Conservation (phyloP, 2,113 vertebrate species). For the Campylorhamphus procurvoides region DNA sequence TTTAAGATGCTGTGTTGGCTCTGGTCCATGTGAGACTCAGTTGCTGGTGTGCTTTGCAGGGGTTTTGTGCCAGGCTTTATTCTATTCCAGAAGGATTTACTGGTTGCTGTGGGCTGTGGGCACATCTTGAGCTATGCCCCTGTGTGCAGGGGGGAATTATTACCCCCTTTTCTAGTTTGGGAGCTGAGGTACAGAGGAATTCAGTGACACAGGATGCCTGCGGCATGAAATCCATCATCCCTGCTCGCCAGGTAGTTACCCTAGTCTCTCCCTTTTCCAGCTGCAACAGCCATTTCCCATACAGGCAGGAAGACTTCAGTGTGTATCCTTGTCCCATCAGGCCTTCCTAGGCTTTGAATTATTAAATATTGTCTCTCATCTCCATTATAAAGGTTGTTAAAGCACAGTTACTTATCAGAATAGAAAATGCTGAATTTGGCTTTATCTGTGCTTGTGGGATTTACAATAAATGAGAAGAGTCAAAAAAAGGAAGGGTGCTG, state of each 20-base stretch:
- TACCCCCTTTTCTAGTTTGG: accelerated
- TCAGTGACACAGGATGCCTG: not conserved
- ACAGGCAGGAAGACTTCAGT: not conserved
- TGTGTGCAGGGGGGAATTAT: not conserved
- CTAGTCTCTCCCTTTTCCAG: not conserved
- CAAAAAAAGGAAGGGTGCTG: not conserved
- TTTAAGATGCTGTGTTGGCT: not conserved
- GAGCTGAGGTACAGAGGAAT: not conserved
- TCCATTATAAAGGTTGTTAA: not conserved
- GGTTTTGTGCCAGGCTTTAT: not conserved
- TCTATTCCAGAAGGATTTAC: not conserved
- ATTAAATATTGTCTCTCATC: constrained; percentile 10
- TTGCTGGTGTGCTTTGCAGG: not conserved
- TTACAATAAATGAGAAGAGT: not conserved
- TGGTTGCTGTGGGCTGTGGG: not conserved
- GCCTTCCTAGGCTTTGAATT: not conserved
- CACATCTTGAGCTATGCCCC: not conserved
- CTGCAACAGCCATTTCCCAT: not conserved
- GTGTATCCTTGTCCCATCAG: not conserved
- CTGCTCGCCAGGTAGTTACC: not conserved
- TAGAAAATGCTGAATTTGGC: not conserved
- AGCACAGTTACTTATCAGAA: not conserved
- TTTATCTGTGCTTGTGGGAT: not conserved
- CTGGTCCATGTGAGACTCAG: not conserved
- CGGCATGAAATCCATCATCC: not conserved